Evolutionary conservation across 2,797 vertebrate species (phyloP), one percentile per base, ranked within the genome.

Genomic region (Sus cebifrons): DNA sequence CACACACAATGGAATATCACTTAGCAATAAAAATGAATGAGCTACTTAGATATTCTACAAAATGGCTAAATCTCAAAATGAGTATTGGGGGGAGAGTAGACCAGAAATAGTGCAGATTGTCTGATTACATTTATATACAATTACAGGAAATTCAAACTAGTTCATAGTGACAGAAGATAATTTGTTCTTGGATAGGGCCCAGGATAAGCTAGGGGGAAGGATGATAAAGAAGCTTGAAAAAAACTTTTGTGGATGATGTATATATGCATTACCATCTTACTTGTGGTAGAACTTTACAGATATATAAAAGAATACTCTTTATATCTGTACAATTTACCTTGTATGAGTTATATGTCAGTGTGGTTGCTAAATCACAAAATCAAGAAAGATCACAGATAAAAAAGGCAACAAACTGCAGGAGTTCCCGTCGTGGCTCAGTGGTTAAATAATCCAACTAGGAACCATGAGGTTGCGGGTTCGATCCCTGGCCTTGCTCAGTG

Each of bases 281-380:
- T 32, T 94, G 11, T 56, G 44, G 56, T 73, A 65, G 64, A 75
- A 71, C 73, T 86, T 67, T 40, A 13, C 29, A 96, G 29, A 6
- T 96, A 17, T 62, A 81, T 62, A 83, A 73, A 83, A 60, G 0
- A 2, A 3, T 32, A 78, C 6, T 86, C 25, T 86, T 86, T 60
- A 86, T 29, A 86, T 60, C 12, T 65, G 44, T 58, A 25, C 2
- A 60, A 5, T 21, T 84, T 91, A 68, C 14, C 9, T 49, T 54
- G 0, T 77, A 10, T 60, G 75, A 73, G 68, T 89, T 44, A 32
- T 25, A 75, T 7, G 1, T 81, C 32, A 36, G 58, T 11, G 23
- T 49, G 54, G 21, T 65, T 85, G 32, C 9, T 77, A 27, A 88
- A 94, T 73, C 86, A 44, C 54, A 89, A 95, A 58, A 86, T 58